These are phyloP conservation scores for Philaenus spumarius DNA, from an alignment of 1,140 invertebrate species.

Conservation along the genomic window DNA sequence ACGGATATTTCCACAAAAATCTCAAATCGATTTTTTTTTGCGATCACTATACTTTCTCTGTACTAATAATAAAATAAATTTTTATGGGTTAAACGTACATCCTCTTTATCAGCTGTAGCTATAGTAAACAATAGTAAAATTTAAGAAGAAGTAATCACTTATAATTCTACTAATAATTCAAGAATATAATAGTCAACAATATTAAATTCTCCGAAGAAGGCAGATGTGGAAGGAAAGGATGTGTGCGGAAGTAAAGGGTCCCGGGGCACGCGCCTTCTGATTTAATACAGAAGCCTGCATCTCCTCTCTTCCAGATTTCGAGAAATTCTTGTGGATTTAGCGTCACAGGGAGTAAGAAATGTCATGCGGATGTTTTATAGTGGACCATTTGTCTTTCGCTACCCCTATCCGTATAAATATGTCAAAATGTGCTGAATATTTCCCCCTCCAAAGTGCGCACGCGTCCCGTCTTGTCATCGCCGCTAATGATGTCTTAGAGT, in stretches of 20 bases:
- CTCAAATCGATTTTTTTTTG: no score
- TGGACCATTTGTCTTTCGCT: constrained; percentile 18
- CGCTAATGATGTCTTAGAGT: background rate
- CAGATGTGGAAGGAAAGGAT: background rate
- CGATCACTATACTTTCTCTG: no score
- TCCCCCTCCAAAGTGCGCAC: constrained; percentile 1
- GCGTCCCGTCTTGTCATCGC: constrained; percentile 12
- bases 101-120: no score
- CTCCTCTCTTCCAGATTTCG: constrained; percentile 11
- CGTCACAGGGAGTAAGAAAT: background rate
- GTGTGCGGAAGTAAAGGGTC: background rate
- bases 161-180: no score
- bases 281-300: constrained; percentile 7
- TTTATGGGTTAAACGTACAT: no score
- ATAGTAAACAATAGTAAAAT: no score
- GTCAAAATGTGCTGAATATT: constrained; percentile 19
- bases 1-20: no score
- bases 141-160: no score
- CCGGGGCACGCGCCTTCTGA: constrained; percentile 12
- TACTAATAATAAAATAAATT: no score
- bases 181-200: no score
- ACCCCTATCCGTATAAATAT: constrained; percentile 21
- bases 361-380: constrained; percentile 20
- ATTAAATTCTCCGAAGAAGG: no score
- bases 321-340: constrained; percentile 10